phyloP scores from a whole-genome alignment of 2,888 invertebrate species.

The Mongoloraphidia duomilia region DNA sequence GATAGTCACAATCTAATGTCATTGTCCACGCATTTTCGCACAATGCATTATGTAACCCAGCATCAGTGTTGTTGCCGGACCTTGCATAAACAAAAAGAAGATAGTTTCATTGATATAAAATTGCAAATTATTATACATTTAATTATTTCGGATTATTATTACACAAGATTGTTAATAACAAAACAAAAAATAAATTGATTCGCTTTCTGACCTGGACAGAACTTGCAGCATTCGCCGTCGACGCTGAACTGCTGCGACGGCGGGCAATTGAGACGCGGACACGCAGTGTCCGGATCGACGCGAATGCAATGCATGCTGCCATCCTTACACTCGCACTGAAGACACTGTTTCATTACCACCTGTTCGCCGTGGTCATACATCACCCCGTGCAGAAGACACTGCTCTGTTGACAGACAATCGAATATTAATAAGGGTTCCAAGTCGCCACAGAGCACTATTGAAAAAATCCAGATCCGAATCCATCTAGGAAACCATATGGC shows the following conservation, averaged over 20 bases:
- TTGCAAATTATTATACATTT: no score
- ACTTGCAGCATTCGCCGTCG: conserved; percentile 78
- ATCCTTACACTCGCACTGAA: conserved; percentile 69
- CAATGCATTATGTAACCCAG: no score
- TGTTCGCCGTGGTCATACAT: conserved; percentile 72
- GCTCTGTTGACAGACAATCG: conserved; percentile 36
- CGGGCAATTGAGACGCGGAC: conserved; percentile 67
- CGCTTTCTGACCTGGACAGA: conserved; percentile 57
- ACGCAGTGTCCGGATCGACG: conserved; percentile 55
- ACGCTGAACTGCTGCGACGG: conserved; percentile 63
- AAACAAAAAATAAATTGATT: neutral
- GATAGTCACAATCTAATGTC: no score
- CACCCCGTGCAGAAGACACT: conserved; percentile 51
- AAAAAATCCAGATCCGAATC: no score
- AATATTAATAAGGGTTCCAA: neutral
- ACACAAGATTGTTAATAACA: neutral
- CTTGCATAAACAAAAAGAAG: no score
- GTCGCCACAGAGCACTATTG: no score
- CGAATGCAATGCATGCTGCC: conserved; percentile 66
- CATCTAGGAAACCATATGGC: no score
- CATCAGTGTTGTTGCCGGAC: no score
- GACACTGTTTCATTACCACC: conserved; percentile 58
- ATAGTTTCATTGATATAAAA: no score
- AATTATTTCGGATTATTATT: no score
- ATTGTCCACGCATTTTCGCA: no score